A percentile compares a stretch with the other conserved stretches of the same genome.
phyloP scores from a whole-genome alignment of 2,888 invertebrate species.

The Aethes cnicana region DNA sequence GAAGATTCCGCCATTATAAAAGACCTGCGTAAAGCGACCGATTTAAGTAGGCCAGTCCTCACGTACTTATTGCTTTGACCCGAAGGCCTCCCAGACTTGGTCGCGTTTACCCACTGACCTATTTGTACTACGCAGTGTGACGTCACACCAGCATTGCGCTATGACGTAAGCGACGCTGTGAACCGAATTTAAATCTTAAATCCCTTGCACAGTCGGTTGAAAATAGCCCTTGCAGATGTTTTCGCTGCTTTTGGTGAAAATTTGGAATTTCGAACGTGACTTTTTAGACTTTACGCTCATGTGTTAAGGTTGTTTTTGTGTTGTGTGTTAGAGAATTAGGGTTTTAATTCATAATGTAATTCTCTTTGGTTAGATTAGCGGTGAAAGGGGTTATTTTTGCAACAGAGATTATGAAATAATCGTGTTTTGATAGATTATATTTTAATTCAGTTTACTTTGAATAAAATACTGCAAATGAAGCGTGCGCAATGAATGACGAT shows the following conservation, averaged over 20 bases:
- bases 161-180: constrained; percentile 41
- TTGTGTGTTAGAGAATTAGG: neutral
- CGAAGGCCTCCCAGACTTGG: constrained; percentile 12
- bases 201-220: constrained; percentile 29
- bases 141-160: constrained; percentile 68
- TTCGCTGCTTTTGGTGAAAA: neutral
- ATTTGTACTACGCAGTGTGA: constrained; percentile 65
- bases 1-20: constrained; percentile 11
- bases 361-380: constrained; percentile 7
- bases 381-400: neutral
- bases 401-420: too few species aligned
- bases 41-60: constrained; percentile 8
- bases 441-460: too few species aligned
- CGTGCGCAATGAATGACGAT: too few species aligned
- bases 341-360: constrained; percentile 1
- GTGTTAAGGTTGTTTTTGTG: neutral
- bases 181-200: constrained; percentile 44
- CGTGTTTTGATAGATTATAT: too few species aligned
- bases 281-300: too few species aligned
- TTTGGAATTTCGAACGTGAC: neutral
- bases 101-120: constrained; percentile 54
- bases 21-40: neutral
- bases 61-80: constrained; percentile 26
- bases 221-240: constrained; percentile 27
- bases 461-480: too few species aligned